Evolutionary conservation across 2,113 vertebrate species (phyloP).

Genomic region (Rhineura floridana): DNA sequence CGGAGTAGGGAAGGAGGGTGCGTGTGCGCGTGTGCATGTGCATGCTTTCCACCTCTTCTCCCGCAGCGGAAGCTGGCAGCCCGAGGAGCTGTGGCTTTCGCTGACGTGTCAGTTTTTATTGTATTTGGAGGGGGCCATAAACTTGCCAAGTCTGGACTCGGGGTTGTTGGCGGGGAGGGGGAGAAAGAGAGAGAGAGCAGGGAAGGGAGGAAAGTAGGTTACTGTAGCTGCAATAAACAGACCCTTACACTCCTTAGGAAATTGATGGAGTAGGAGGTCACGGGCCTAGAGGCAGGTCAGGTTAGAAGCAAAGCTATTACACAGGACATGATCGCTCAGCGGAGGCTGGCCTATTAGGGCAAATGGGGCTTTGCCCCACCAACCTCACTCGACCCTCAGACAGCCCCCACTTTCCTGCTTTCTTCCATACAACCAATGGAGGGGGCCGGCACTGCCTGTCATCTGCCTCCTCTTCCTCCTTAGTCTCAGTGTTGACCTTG

Average conservation of each 20-base stretch:
- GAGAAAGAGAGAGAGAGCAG: not conserved
- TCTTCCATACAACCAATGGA: no score
- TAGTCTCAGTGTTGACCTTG: no score
- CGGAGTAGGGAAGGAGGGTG: conserved; percentile 8
- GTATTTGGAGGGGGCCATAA: conserved; percentile 31
- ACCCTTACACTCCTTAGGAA: not conserved
- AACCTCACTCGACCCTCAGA: not conserved
- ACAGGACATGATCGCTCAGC: conserved; percentile 3
- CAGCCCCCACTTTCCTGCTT: no score
- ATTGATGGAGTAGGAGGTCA: not conserved
- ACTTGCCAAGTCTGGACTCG: not conserved
- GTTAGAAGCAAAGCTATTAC: not conserved
- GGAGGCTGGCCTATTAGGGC: not conserved
- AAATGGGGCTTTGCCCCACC: not conserved
- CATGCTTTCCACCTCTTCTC: not conserved
- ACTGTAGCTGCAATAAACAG: not conserved
- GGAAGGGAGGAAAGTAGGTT: not conserved
- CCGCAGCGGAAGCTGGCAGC: not conserved
- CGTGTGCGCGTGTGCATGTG: not conserved
- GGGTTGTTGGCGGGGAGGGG: rapidly evolving
- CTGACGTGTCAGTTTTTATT: not conserved
- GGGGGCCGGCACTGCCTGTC: no score
- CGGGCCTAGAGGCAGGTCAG: not conserved
- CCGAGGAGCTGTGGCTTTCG: conserved; percentile 19
- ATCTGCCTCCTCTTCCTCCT: no score